A percentile compares a stretch with the other conserved stretches of the same genome.
Evolutionary conservation across 1,140 invertebrate species (phyloP).

Genomic region (Gryllus bimaculatus): DNA sequence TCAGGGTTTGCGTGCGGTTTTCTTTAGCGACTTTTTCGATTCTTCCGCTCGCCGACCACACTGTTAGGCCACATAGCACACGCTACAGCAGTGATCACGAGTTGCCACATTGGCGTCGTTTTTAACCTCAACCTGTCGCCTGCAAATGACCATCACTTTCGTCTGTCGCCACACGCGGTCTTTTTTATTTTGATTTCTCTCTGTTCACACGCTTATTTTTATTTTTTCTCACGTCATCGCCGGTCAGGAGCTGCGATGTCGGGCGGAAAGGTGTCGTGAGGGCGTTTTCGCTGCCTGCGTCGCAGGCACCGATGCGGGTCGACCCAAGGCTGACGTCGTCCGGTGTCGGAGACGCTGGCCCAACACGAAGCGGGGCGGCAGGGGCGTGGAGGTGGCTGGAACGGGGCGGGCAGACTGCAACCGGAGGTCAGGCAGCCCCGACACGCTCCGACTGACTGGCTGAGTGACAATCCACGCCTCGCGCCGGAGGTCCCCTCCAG

Average conservation of each 20-base stretch:
- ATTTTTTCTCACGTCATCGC: background rate
- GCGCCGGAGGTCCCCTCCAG: constrained; percentile 5
- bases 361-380: background rate
- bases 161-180: too few relatives aligned
- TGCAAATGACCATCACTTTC: too few relatives aligned
- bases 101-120: too few relatives aligned
- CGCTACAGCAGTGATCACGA: too few relatives aligned
- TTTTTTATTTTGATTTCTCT: too few relatives aligned
- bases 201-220: too few relatives aligned
- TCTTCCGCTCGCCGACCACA: too few relatives aligned
- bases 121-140: too few relatives aligned
- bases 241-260: background rate
- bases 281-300: too few relatives aligned
- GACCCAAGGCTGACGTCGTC: background rate
- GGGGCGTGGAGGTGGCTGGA: background rate
- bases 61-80: too few relatives aligned
- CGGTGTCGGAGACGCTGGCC: background rate
- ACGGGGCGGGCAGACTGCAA: background rate
- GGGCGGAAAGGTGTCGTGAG: background rate
- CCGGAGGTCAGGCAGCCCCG: constrained; percentile 10
- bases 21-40: too few relatives aligned
- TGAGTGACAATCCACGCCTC: constrained; percentile 18
- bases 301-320: background rate
- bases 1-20: too few relatives aligned
- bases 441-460: constrained; percentile 19